Evolutionary conservation across 2,113 vertebrate species (phyloP).

Genomic region (Gymnogyps californianus): DNA sequence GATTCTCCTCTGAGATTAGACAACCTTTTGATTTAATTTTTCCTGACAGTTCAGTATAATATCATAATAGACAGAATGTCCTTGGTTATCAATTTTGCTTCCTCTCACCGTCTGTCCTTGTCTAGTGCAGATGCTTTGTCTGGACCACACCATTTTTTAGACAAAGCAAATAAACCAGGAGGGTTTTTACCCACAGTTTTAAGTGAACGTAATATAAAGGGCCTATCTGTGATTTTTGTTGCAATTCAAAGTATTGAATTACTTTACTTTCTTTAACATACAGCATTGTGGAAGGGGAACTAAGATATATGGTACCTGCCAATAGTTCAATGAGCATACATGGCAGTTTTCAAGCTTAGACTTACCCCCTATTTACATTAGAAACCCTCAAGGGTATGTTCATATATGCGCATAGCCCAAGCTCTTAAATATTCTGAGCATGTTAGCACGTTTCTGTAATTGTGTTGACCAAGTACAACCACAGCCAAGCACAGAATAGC

Average conservation of each 20-base stretch:
- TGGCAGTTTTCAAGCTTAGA: background rate
- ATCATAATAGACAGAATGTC: constrained; percentile 8
- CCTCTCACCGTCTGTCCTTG: background rate
- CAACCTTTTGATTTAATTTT: constrained; percentile 64
- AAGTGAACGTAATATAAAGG: background rate
- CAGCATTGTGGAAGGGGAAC: background rate
- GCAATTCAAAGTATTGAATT: background rate
- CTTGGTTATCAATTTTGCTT: constrained; percentile 21
- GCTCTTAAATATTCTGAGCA: background rate
- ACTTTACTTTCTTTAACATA: background rate
- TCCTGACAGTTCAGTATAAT: constrained; percentile 36
- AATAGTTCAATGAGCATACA: background rate
- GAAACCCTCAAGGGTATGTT: background rate
- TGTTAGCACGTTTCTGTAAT: background rate
- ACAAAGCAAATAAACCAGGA: background rate
- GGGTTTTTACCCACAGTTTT: background rate
- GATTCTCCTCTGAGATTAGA: constrained; percentile 35
- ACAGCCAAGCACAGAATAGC: background rate
- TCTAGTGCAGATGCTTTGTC: background rate
- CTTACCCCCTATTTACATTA: background rate
- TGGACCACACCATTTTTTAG: background rate
- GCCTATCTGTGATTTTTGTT: background rate
- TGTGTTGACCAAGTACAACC: accelerated
- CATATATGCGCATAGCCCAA: background rate
- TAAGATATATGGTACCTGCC: background rate